Conservation (phyloP, 2,797 vertebrate species). For the Astyanax mexicanus region DNA sequence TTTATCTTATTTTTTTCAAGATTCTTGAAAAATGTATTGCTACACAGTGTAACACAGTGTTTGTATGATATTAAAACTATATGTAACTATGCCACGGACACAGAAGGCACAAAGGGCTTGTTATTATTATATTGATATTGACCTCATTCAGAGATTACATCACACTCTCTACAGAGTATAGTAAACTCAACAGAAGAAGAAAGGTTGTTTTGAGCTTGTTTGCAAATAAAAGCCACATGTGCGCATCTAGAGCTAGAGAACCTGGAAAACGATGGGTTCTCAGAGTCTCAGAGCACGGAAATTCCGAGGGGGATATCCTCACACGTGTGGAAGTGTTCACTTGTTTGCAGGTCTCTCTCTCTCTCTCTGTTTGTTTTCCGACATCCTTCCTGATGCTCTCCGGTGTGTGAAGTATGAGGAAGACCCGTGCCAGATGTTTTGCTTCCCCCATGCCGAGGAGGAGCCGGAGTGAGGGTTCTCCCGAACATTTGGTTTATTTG, state of each 20-base stretch:
- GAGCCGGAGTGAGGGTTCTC: neutral
- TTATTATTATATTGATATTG: too few species aligned
- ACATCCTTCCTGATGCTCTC: conserved; percentile 34
- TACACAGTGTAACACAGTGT: too few species aligned
- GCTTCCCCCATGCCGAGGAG: neutral
- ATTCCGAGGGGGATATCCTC: conserved; percentile 50
- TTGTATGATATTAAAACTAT: too few species aligned
- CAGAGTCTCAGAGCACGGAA: neutral
- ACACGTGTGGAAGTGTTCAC: conserved; percentile 37
- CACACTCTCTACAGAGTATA: too few species aligned
- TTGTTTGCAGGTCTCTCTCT: conserved; percentile 45
- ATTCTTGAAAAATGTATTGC: too few species aligned
- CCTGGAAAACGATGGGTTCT: conserved; percentile 32
- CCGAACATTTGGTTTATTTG: conserved; percentile 23
- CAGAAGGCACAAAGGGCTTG: too few species aligned
- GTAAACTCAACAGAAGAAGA: too few species aligned
- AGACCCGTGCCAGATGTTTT: conserved; percentile 48
- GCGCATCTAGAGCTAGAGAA: conserved; percentile 7
- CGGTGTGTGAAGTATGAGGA: conserved; percentile 40
- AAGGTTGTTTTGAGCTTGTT: too few species aligned
- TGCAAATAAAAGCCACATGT: conserved; percentile 12
- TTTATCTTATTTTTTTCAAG: too few species aligned
- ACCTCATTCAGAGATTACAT: too few species aligned
- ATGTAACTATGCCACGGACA: too few species aligned
- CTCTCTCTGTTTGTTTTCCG: conserved; percentile 38